A percentile compares a stretch with the other conserved stretches of the same genome.
Evolutionary conservation across 2,888 invertebrate genomes (phyloP).

Genomic region (Philonicus albiceps): DNA sequence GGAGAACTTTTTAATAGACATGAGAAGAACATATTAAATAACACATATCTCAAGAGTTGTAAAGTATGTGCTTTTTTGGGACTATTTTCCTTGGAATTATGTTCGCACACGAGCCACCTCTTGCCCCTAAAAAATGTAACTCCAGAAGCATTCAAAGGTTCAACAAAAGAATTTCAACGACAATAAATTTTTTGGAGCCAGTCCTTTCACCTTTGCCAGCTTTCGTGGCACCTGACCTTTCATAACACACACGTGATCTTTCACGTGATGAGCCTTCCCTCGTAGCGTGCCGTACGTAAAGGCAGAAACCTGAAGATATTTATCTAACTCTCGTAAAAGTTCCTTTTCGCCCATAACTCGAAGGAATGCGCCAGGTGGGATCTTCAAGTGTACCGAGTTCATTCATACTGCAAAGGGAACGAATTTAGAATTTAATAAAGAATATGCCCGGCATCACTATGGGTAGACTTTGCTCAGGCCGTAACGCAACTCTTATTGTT

Average conservation of each 20-base stretch:
- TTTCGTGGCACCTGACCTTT: neutral
- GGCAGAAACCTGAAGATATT: neutral
- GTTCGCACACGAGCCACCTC: neutral
- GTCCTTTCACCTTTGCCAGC: neutral
- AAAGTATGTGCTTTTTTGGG: neutral
- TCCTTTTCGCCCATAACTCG: neutral
- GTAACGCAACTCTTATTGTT: neutral
- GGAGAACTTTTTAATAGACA: neutral
- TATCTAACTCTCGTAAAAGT: neutral
- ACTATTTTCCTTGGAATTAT: neutral
- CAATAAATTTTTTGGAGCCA: neutral
- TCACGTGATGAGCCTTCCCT: neutral
- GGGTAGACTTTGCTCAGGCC: neutral
- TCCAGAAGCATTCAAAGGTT: neutral
- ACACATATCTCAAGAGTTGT: neutral
- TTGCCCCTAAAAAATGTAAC: neutral
- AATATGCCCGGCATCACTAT: neutral
- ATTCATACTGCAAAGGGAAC: neutral
- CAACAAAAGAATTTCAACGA: neutral
- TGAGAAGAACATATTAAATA: neutral
- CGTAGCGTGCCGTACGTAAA: neutral
- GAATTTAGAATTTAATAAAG: conserved; percentile 1
- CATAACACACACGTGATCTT: neutral
- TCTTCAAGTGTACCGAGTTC: neutral
- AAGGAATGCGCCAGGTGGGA: neutral